Evolutionary conservation across 2,888 invertebrate genomes (phyloP), one percentile per base, ranked within the genome.

Genomic region (Strigamia transsilvanica): DNA sequence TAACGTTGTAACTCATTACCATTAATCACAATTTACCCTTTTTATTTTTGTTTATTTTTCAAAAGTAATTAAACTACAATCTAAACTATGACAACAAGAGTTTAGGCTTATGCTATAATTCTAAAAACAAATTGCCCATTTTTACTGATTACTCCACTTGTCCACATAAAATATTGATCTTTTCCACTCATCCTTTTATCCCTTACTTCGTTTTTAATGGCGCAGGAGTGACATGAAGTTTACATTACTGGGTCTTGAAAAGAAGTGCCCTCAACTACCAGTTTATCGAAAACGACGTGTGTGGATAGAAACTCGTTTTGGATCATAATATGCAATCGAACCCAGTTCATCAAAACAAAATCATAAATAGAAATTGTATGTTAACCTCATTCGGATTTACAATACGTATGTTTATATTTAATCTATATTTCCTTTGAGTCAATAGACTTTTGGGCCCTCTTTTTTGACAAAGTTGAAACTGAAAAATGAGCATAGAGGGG

Each of bases 181-280:
- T 7, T 27, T 32, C 32, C 23, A 2, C 27, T 73, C 15, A 23
- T 61, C 73, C 15, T 32, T 73, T 56, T 18, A n/a, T 27, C 32
- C 73, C 32, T 32, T 10, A n/a, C 5, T 73, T 10, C 32, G 32
- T 13, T 73, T 73, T 73, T 73, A 73, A 23, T 73, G 73, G 32
- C 73, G 73, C 15, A n/a, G 73, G 32, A 73, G 32, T 73, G 73
- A 73, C 73, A 73, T 23, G 15, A 73, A 27, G 73, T 32, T 13
- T 9, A 73, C 32, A 73, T 73, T 10, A 61, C 2, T 3, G 21
- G 10, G 61, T 18, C 13, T 32, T 10, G 12, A 23, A 27, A 73
- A 73, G 73, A 27, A n/a, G 21, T 23, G n/a, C 21, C 18, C 46
- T 56, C 56, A 15, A 18, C 56, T 18, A 18, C 6, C 27, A 73